These are phyloP conservation scores for Alviniconcha strummeri DNA, from an alignment of 2,888 invertebrate species.

Conservation along the genomic window DNA sequence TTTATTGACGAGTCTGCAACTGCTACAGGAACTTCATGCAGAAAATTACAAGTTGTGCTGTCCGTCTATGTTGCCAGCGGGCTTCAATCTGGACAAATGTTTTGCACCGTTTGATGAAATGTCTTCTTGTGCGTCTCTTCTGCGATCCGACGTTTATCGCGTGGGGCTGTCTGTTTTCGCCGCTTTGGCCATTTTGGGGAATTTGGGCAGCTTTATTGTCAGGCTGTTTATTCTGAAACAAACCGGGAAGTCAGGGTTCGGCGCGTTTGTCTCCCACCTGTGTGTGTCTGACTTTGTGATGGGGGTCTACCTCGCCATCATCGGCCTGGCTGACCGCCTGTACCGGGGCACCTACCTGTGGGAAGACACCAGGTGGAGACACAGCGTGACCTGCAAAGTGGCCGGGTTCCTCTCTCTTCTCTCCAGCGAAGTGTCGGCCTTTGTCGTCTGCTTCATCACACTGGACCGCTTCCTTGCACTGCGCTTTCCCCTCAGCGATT, in stretches of 20 bases:
- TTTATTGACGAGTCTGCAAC: neutral
- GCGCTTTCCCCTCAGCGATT: conserved; percentile 75
- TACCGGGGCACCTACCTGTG: conserved; percentile 52
- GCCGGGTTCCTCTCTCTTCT: conserved; percentile 51
- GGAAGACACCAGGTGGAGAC: conserved; percentile 51
- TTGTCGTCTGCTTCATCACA: conserved; percentile 79
- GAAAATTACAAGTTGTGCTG: conserved; percentile 31
- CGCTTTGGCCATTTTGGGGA: conserved; percentile 13
- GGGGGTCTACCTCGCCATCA: conserved; percentile 52
- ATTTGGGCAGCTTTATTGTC: conserved; percentile 9
- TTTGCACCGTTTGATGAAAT: conserved; percentile 25
- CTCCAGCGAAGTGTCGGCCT: conserved; percentile 79
- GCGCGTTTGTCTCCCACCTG: conserved; percentile 37
- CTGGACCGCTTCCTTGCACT: conserved; percentile 80
- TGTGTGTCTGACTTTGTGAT: conserved; percentile 43
- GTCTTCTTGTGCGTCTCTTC: conserved; percentile 30
- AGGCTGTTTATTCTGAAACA: neutral
- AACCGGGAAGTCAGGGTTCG: neutral
- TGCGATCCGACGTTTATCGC: conserved; percentile 17
- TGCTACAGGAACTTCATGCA: neutral
- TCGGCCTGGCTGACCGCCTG: conserved; percentile 48
- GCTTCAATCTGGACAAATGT: conserved; percentile 15
- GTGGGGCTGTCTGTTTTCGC: conserved; percentile 22
- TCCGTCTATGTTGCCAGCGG: neutral
- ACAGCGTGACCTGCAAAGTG: conserved; percentile 46